Evolutionary conservation across 2,113 vertebrate species (phyloP), one percentile per base, ranked within the genome.

Genomic region (Vireo altiloquus): DNA sequence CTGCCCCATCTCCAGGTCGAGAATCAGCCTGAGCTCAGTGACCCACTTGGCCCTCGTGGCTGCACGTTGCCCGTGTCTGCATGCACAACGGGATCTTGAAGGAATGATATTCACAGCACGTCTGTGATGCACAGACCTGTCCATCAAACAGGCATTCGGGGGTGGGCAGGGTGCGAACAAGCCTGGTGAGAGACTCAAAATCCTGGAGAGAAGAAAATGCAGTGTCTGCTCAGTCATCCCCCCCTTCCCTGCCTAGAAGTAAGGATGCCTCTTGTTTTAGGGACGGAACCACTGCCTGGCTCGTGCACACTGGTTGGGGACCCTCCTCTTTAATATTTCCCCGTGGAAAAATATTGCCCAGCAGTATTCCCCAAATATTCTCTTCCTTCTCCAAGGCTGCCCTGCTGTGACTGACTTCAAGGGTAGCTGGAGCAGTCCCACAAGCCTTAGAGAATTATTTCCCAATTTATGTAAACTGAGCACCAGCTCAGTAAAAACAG

Each of bases 391-490:
- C 53, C 40, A 63, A 77, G 81, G 46, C 53, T 89, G 31, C 53
- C 42, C 52, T 82, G 70, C 76, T 0, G 0, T 49, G 59, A 23
- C 37, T 7, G 4, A 50, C 77, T 59, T 71, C 53, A 70, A 39
- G 64, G 71, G 24, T 25, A 47, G 75, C 68, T 46, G 46, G 24
- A 89, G 50, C 39, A 66, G 60, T 72, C 90, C 86, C 80, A 46
- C 0, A 10, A 50, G 57, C 46, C 88, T 89, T 46, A 39, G 50
- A 78, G 52, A 93, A 27, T 89, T 79, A 89, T 93, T 78, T 83
- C 77, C 66, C 61, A 50, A 68, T 93, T 95, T 87, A 81, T 83
- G 59, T 78, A 90, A 94, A 93, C 85, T 47, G 72, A 94, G 79
- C 85, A 83, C 46, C 9, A 33, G 64, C 64, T 92, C 77, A 89